These are phyloP conservation scores for Acanthococcus lagerstroemiae DNA, from an alignment of 2,888 invertebrate species.

Conservation along the genomic window DNA sequence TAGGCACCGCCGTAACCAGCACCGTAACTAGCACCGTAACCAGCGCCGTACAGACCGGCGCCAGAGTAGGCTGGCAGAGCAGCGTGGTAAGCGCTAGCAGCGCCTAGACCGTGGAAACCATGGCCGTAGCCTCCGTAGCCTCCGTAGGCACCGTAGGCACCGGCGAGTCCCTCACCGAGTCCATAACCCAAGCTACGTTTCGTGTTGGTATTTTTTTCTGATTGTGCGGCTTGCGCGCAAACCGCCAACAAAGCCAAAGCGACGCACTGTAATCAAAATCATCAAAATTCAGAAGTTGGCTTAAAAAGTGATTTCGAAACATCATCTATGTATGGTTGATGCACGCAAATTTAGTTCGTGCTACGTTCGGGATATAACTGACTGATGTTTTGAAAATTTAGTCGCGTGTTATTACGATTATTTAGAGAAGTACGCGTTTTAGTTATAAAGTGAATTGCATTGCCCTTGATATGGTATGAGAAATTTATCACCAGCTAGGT, in stretches of 20 bases:
- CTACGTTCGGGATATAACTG: no score
- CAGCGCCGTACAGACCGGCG: slow-evolving; percentile 11
- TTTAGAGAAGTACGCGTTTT: no score
- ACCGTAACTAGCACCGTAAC: background rate
- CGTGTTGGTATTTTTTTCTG: background rate
- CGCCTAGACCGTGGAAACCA: background rate
- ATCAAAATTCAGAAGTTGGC: no score
- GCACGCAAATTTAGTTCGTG: no score
- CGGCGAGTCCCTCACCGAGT: background rate
- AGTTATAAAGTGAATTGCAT: no score
- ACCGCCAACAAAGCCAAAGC: slow-evolving; percentile 1
- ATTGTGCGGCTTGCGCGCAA: background rate
- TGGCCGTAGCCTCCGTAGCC: background rate
- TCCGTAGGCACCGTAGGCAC: no score
- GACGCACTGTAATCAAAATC: background rate
- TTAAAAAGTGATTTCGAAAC: no score
- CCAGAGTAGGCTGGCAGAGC: background rate
- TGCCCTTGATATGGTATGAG: no score
- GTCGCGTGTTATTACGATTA: no score
- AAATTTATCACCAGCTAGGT: no score
- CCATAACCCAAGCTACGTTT: background rate
- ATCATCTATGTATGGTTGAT: no score
- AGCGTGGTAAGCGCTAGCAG: slow-evolving; percentile 7
- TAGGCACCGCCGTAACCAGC: background rate
- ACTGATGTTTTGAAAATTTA: no score